Percentiles rank a stretch among this genome's conserved stretches.
phyloP scores from a whole-genome alignment of 2,797 vertebrate species.

The Bryconaethiops microstoma region DNA sequence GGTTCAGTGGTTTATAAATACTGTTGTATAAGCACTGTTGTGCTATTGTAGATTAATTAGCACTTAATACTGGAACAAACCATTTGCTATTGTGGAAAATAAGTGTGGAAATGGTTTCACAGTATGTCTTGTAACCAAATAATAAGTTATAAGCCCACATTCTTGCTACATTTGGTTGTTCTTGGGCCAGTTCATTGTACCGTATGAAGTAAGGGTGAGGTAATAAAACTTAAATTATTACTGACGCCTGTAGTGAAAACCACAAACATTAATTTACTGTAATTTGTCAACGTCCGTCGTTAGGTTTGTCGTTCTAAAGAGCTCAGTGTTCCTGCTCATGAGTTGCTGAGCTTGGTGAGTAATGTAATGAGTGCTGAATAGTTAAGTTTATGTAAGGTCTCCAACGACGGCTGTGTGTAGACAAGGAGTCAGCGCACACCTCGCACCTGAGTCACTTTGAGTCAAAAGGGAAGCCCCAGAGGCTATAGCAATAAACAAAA shows the following conservation, averaged over 20 bases:
- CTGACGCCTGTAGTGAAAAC: slow-evolving; percentile 7
- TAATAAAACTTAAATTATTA: slow-evolving; percentile 21
- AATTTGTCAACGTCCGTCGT: slow-evolving; percentile 15
- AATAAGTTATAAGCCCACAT: slow-evolving; percentile 28
- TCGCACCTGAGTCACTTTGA: slow-evolving; percentile 58
- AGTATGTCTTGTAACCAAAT: slow-evolving; percentile 24
- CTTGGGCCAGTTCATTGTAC: neutral
- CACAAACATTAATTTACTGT: slow-evolving; percentile 19
- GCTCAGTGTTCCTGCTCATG: neutral
- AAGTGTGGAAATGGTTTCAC: slow-evolving; percentile 2
- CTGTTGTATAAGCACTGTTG: too few relatives aligned
- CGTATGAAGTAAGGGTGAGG: slow-evolving; percentile 17
- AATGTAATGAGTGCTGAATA: slow-evolving; percentile 34
- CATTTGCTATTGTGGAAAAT: neutral
- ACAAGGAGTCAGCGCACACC: slow-evolving; percentile 48
- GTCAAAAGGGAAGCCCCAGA: slow-evolving; percentile 35
- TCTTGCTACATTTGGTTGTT: neutral
- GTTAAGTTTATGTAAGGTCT: slow-evolving; percentile 48
- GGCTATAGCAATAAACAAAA: slow-evolving; percentile 70
- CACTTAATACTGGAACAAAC: neutral
- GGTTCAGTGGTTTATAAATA: too few relatives aligned
- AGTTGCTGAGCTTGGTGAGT: slow-evolving; percentile 2
- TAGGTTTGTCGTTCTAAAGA: slow-evolving; percentile 5
- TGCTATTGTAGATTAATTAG: neutral
- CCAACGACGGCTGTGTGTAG: slow-evolving; percentile 41